phyloP scores from a whole-genome alignment of 2,888 invertebrate genomes.

The Conchocele bisecta region DNA sequence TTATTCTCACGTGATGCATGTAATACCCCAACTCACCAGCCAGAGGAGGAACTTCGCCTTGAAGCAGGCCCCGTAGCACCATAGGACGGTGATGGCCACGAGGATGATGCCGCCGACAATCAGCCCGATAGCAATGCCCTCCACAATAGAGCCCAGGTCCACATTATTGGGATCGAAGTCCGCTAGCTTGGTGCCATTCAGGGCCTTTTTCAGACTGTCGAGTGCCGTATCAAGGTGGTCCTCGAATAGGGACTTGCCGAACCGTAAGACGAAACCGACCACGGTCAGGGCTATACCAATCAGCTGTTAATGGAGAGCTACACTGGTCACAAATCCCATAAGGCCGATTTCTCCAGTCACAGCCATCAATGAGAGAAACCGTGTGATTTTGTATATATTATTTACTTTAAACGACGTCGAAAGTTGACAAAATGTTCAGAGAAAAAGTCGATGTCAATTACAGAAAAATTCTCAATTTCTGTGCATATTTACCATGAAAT shows the following conservation, averaged over 20 bases:
- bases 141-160: slow-evolving; percentile 45
- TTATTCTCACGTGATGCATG: no score
- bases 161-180: slow-evolving; percentile 47
- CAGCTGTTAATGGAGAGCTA: no score
- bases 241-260: slow-evolving; percentile 46
- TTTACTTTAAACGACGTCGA: no score
- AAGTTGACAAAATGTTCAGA: no score
- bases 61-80: slow-evolving; percentile 69
- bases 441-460: no score
- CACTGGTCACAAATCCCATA: no score
- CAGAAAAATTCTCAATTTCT: no score
- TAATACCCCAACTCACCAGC: slow-evolving; percentile 56
- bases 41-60: slow-evolving; percentile 59
- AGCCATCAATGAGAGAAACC: no score
- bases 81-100: slow-evolving; percentile 58
- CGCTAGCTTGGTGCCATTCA: slow-evolving; percentile 31
- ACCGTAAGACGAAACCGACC: slow-evolving; percentile 59
- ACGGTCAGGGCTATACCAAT: no score
- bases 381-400: no score
- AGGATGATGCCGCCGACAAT: slow-evolving; percentile 65
- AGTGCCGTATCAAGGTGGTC: slow-evolving; percentile 46
- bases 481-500: no score
- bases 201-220: slow-evolving; percentile 25
- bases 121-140: slow-evolving; percentile 58
- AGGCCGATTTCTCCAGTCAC: no score